These are phyloP conservation scores for Amphiduros pacificus DNA, from an alignment of 2,888 invertebrate species.

Conservation along the genomic window DNA sequence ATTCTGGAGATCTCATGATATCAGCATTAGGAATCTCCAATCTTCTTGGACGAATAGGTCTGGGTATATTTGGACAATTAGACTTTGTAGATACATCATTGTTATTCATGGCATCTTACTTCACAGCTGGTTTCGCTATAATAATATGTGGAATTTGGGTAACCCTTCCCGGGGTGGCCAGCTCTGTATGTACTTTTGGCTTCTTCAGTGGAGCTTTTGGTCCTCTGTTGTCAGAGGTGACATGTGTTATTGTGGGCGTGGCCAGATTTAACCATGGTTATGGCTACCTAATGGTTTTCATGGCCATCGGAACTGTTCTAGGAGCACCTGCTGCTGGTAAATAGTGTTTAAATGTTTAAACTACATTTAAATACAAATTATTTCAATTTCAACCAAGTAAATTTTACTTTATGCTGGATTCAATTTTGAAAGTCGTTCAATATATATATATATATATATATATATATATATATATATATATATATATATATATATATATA, in stretches of 20 bases:
- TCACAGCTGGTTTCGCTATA: conserved; percentile 31
- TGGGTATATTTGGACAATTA: conserved; percentile 31
- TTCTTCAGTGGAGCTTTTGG: conserved; percentile 36
- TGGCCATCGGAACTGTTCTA: conserved; percentile 34
- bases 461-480: no score
- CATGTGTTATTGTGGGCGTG: conserved; percentile 33
- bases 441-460: no score
- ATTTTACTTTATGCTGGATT: no score
- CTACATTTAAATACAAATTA: no score
- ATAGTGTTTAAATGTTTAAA: no score
- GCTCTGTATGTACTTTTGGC: conserved; percentile 31
- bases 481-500: no score
- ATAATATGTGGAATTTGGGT: conserved; percentile 25
- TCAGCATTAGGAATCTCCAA: conserved; percentile 37
- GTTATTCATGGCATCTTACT: conserved; percentile 24
- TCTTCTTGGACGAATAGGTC: conserved; percentile 35
- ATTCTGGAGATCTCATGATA: conserved; percentile 33
- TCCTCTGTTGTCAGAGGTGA: conserved; percentile 32
- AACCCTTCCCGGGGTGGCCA: conserved; percentile 26
- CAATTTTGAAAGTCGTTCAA: no score
- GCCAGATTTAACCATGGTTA: conserved; percentile 36
- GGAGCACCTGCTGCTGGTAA: conserved; percentile 40
- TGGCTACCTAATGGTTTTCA: conserved; percentile 36
- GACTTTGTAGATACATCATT: conserved; percentile 7
- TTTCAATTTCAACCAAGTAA: no score